Evolutionary conservation across 2,113 vertebrate species (phyloP).

Genomic region (Grammomys surdaster): DNA sequence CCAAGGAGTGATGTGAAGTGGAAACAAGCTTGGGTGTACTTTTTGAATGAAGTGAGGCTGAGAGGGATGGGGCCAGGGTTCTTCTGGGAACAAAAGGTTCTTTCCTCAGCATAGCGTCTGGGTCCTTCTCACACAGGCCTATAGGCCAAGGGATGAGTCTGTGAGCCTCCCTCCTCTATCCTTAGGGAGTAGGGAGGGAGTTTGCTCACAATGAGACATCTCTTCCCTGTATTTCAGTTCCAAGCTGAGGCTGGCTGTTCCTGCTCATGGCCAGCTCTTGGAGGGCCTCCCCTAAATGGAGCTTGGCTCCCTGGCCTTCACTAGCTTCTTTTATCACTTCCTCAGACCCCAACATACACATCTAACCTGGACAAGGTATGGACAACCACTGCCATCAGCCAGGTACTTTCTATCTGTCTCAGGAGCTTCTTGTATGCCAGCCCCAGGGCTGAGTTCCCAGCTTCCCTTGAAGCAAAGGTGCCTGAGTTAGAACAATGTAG

Average conservation of each 20-base stretch:
- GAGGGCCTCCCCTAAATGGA: neutral
- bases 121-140: neutral
- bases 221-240: neutral
- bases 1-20: neutral
- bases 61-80: neutral
- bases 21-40: neutral
- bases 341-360: neutral
- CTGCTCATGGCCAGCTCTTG: neutral
- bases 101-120: neutral
- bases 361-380: neutral
- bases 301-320: neutral
- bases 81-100: neutral
- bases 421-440: neutral
- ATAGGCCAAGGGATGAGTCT: neutral
- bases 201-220: too few relatives aligned
- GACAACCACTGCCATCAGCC: neutral
- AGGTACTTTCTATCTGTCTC: neutral
- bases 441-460: neutral
- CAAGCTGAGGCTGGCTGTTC: neutral
- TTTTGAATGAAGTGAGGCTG: neutral
- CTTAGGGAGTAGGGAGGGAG: neutral
- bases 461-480: slow-evolving; percentile 2
- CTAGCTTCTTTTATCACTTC: neutral
- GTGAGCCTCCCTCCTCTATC: neutral
- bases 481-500: slow-evolving; percentile 8